These are phyloP conservation scores for Dromiciops gliroides DNA, from an alignment of 2,113 vertebrate species.

Conservation along the genomic window DNA sequence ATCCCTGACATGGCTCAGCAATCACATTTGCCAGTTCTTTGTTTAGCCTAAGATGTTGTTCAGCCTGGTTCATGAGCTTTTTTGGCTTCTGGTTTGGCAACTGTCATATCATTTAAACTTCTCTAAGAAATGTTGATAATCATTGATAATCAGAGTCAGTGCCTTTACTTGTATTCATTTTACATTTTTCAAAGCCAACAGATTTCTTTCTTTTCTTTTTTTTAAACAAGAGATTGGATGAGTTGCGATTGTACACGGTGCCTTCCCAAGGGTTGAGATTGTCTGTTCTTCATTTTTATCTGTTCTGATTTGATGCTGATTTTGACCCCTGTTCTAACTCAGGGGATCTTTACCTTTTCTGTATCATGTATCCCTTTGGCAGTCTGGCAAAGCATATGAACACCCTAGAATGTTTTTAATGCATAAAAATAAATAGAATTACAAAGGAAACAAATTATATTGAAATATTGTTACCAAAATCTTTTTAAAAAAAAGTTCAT, in stretches of 20 bases:
- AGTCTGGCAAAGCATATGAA: not conserved
- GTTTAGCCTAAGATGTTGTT: not conserved
- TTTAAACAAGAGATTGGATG: not conserved
- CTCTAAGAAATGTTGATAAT: not conserved
- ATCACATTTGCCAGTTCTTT: not conserved
- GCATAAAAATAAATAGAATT: not conserved
- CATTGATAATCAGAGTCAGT: not conserved
- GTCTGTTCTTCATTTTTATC: not conserved
- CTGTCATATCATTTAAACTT: not conserved
- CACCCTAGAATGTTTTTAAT: not conserved
- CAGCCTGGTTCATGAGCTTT: not conserved
- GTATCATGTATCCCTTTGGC: not conserved
- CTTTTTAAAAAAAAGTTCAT: not conserved
- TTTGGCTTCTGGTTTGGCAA: not conserved
- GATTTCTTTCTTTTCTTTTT: not conserved
- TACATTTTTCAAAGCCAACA: not conserved
- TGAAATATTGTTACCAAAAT: not conserved
- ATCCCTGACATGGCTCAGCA: not conserved
- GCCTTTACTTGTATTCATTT: not conserved
- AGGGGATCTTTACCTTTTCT: not conserved
- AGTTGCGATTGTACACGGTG: not conserved
- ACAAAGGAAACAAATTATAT: not conserved
- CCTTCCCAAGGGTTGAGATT: not conserved
- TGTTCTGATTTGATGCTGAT: not conserved
- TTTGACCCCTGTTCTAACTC: not conserved